Evolutionary conservation across 2,888 invertebrate genomes (phyloP).

Genomic region (Tineola bisselliella): DNA sequence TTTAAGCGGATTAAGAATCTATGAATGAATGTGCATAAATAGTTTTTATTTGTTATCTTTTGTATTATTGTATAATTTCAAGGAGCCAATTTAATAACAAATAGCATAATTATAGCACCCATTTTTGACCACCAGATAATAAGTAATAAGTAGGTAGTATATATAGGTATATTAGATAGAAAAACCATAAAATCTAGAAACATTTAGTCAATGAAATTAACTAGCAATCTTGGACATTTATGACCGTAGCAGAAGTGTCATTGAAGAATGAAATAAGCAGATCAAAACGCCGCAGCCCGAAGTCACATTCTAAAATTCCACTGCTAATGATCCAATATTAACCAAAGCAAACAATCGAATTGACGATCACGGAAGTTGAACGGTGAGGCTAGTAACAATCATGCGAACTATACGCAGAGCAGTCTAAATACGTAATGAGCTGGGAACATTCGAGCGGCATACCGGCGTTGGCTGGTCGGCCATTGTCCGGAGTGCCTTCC

Average conservation of each 20-base stretch:
- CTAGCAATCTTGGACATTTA: too few relatives aligned
- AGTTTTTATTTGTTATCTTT: too few relatives aligned
- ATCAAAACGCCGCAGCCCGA: background rate
- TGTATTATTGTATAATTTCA: too few relatives aligned
- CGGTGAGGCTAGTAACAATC: conserved; percentile 21
- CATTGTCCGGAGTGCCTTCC: conserved; percentile 63
- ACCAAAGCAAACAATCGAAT: conserved; percentile 7
- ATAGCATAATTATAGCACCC: too few relatives aligned
- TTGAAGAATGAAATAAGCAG: background rate
- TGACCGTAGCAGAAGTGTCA: background rate
- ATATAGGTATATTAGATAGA: too few relatives aligned
- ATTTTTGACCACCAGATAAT: too few relatives aligned
- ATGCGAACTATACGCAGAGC: conserved; percentile 12
- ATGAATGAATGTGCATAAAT: background rate
- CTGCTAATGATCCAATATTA: conserved; percentile 5
- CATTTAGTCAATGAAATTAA: too few relatives aligned
- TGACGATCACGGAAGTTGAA: conserved; percentile 11
- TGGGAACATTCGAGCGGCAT: conserved; percentile 49
- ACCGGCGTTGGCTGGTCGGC: conserved; percentile 44
- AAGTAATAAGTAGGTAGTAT: too few relatives aligned
- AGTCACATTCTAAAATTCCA: background rate
- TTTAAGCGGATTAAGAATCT: background rate
- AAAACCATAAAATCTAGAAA: too few relatives aligned
- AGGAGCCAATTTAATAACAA: too few relatives aligned
- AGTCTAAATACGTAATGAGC: conserved; percentile 52